Percentiles rank a stretch among this genome's conserved stretches.
Evolutionary conservation across 2,797 vertebrate genomes (phyloP).

Genomic region (Enoplosus armatus): DNA sequence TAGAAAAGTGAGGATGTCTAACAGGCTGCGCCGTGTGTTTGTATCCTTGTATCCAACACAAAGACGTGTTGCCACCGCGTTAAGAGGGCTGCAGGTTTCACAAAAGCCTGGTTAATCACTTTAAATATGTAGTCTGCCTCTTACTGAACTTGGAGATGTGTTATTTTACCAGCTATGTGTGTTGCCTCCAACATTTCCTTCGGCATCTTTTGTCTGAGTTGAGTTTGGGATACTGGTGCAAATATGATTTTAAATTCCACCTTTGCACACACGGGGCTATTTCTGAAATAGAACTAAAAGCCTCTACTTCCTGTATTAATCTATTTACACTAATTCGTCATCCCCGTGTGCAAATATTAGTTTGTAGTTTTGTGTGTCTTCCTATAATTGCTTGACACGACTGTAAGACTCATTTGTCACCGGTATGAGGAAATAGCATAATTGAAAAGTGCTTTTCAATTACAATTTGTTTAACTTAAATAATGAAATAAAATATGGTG

Average conservation of each 20-base stretch:
- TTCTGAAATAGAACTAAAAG: slow-evolving; percentile 71
- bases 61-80: slow-evolving; percentile 27
- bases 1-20: slow-evolving; percentile 60
- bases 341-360: slow-evolving; percentile 80
- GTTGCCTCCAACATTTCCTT: slow-evolving; percentile 5
- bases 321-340: slow-evolving; percentile 78
- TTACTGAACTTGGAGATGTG: slow-evolving; percentile 36
- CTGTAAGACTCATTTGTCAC: slow-evolving; percentile 79
- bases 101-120: slow-evolving; percentile 42
- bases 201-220: slow-evolving; percentile 22
- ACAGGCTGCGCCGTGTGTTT: slow-evolving; percentile 57
- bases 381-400: slow-evolving; percentile 79
- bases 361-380: slow-evolving; percentile 79
- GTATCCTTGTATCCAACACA: slow-evolving; percentile 28
- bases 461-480: slow-evolving; percentile 87
- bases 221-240: slow-evolving; percentile 36
- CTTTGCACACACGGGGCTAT: slow-evolving; percentile 47
- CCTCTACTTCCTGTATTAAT: slow-evolving; percentile 71
- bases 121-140: slow-evolving; percentile 47
- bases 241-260: slow-evolving; percentile 56
- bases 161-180: neutral
- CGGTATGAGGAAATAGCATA: slow-evolving; percentile 75
- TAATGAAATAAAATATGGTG: slow-evolving; percentile 84
- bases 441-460: slow-evolving; percentile 88
- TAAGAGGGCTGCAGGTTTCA: slow-evolving; percentile 33